phyloP scores from a whole-genome alignment of 2,113 vertebrate species.

The Etia nguti region DNA sequence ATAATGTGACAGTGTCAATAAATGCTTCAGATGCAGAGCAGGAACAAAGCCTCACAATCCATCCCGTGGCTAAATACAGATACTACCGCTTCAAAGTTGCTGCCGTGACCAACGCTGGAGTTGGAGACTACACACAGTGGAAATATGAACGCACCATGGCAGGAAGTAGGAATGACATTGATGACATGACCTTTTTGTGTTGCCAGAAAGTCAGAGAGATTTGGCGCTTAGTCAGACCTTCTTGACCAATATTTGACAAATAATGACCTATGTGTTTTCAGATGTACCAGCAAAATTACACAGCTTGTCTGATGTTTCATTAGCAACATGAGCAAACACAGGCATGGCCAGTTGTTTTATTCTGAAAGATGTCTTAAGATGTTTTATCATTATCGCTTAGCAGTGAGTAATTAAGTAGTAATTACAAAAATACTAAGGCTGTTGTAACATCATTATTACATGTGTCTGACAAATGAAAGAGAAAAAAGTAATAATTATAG shows the following conservation, averaged over 20 bases:
- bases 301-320: background rate
- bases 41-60: conserved; percentile 69
- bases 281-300: background rate
- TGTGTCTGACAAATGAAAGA: background rate
- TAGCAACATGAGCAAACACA: background rate
- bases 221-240: background rate
- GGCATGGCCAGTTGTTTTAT: background rate
- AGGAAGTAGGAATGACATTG: conserved; percentile 80
- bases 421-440: background rate
- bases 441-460: background rate
- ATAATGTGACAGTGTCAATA: conserved; percentile 66
- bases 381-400: background rate
- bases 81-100: conserved; percentile 86
- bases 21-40: conserved; percentile 64
- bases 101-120: conserved; percentile 86
- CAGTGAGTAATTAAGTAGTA: background rate
- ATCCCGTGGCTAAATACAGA: conserved; percentile 84
- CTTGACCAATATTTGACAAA: background rate
- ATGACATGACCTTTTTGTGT: background rate
- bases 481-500: background rate
- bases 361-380: background rate
- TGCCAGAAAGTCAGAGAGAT: background rate
- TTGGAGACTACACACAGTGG: conserved; percentile 83
- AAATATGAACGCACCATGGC: conserved; percentile 78
- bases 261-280: background rate